Conservation (phyloP, 2,113 vertebrate genomes). For the Myanophis thanlyinensis region DNA sequence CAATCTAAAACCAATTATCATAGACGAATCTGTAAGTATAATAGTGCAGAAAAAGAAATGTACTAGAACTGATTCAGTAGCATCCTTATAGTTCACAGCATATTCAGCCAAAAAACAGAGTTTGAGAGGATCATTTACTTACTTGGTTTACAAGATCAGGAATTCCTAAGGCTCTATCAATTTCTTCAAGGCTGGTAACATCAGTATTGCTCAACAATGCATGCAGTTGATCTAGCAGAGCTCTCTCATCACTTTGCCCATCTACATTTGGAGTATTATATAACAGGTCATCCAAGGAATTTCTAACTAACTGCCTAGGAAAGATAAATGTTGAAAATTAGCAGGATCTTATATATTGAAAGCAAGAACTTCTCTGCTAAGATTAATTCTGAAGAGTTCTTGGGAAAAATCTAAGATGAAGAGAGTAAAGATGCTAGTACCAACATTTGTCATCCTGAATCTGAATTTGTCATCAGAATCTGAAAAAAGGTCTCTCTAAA, state of each 20-base stretch:
- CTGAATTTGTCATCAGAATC: too few species aligned
- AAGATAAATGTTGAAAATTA: conserved; percentile 13
- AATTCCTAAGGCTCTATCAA: conserved; percentile 94
- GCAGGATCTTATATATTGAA: background rate
- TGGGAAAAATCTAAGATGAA: background rate
- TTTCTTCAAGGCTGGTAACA: conserved; percentile 89
- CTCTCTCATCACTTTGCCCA: conserved; percentile 89
- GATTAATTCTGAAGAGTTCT: background rate
- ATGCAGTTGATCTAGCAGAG: conserved; percentile 92
- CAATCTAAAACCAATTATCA: background rate
- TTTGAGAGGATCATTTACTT: conserved; percentile 16
- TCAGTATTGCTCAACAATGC: conserved; percentile 91
- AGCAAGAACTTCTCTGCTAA: background rate
- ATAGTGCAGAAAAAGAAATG: background rate
- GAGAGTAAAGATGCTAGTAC: background rate
- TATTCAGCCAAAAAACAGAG: conserved; percentile 26
- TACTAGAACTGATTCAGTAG: background rate
- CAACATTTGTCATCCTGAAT: background rate
- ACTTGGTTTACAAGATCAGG: conserved; percentile 96
- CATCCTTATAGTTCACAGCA: background rate
- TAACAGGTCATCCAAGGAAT: conserved; percentile 87
- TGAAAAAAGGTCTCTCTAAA: background rate
- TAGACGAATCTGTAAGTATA: background rate
- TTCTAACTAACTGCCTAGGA: conserved; percentile 82
- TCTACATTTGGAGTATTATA: conserved; percentile 81